Base-by-base conservation (phyloP, 2,797 vertebrate genomes). In the Sebastes diploproa region DNA sequence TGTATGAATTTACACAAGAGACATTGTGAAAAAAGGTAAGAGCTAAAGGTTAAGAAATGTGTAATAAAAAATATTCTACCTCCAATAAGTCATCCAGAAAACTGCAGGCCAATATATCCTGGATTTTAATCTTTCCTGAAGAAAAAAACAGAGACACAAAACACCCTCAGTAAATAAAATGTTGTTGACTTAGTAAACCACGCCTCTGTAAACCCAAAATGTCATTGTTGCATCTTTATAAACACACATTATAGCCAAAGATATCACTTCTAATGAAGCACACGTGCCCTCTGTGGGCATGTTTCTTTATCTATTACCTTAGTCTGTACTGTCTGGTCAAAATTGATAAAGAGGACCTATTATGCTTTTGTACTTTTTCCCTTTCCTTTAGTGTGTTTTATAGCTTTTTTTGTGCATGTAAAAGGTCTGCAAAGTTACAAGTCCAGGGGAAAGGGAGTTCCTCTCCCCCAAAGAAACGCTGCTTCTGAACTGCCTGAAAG, bases 41-140 rank as follows among this genome's bases (percentile, higher is more conserved):
- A 52, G 0, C 4, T 23, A 18, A 52, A 18, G 13, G 22, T 67
- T 4, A 27, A 61, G 20, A 30, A 61, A 32, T 14, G 14, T 22
- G 18, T 18, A 1, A n/a, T 50, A 50, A 52, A 52, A 5, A n/a
- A 52, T n/a, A 52, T 11, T 12, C 2, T 96, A 99, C 98, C 97
- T 99, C 98, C 58, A 99, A 90, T 84, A 99, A 94, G 86, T 99
- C 98, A 88, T 99, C 98, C 85, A 99, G 94, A 88, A 99, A 99
- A 91, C 98, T 98, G 95, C 98, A 99, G 75, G 98, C 98, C 94
- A 99, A 91, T 89, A 99, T 99, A 94, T 99, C 98, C 93, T 99
- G 98, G 92, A 99, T 99, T 95, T 99, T 99, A 92, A 99, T 99
- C 89, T 99, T 99, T 58, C 98, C 98, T 99, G 91, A 67, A 90